Evolutionary conservation across 2,797 vertebrate genomes (phyloP).

Genomic region (Xerus rutilus): DNA sequence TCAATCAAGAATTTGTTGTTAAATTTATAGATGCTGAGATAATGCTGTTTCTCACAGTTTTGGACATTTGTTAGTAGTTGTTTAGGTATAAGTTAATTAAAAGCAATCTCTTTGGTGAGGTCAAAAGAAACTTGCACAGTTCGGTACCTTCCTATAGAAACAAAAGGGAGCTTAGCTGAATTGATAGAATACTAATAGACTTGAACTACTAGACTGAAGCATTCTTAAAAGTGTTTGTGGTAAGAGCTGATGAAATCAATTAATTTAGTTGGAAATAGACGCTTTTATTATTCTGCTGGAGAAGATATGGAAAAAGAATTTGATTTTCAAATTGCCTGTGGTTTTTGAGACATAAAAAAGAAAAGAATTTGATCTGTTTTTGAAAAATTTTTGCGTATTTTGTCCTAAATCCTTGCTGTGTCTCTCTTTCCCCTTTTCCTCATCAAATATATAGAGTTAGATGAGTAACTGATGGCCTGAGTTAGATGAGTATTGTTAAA

Average conservation of each 20-base stretch:
- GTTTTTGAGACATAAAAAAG: not conserved
- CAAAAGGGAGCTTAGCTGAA: constrained; percentile 80
- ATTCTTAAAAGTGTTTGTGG: constrained; percentile 83
- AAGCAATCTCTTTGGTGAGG: constrained; percentile 74
- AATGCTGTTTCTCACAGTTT: constrained; percentile 77
- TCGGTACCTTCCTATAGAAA: constrained; percentile 84
- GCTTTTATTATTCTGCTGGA: constrained; percentile 72
- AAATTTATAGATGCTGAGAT: constrained; percentile 75
- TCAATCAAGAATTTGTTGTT: constrained; percentile 53
- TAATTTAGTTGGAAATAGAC: constrained; percentile 85
- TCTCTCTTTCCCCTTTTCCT: not conserved
- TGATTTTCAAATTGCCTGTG: constrained; percentile 1
- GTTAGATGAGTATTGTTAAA: not conserved
- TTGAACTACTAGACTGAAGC: constrained; percentile 77
- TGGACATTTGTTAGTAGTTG: constrained; percentile 78
- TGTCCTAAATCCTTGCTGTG: not conserved
- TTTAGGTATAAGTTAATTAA: constrained; percentile 81
- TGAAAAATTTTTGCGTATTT: constrained; percentile 28
- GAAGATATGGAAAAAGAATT: constrained; percentile 68
- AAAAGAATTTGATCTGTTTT: constrained; percentile 15
- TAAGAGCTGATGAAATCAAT: constrained; percentile 84
- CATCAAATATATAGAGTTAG: not conserved
- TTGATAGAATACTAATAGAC: constrained; percentile 67
- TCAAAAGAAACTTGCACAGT: constrained; percentile 82
- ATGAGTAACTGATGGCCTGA: not conserved